Evolutionary conservation across 2,113 vertebrate species (phyloP).

Genomic region (Penelope pileata): DNA sequence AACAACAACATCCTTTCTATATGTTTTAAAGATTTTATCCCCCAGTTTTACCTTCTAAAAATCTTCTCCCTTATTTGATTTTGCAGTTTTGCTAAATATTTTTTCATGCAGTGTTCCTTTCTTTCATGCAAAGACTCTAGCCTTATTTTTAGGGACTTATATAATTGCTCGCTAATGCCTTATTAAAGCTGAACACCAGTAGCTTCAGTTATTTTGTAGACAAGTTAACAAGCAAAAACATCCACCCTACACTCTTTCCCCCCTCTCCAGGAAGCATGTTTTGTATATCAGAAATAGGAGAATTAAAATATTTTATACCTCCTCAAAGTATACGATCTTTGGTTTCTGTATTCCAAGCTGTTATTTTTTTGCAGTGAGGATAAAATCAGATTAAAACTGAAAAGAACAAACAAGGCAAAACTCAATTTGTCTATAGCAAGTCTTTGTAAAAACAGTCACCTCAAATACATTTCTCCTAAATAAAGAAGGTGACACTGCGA

Average conservation of each 20-base stretch:
- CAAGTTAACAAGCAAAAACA: conserved; percentile 42
- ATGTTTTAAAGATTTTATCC: not conserved
- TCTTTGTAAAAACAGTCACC: not conserved
- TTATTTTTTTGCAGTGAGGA: not conserved
- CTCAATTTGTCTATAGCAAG: not conserved
- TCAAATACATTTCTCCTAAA: not conserved
- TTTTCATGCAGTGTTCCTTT: not conserved
- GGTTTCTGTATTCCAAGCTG: not conserved
- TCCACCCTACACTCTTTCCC: not conserved
- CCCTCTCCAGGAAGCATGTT: not conserved
- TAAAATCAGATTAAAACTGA: not conserved
- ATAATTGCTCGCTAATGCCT: conserved; percentile 52
- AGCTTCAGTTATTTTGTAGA: conserved; percentile 44
- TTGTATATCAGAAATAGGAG: conserved; percentile 14
- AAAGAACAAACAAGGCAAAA: not conserved
- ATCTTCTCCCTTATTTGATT: not conserved
- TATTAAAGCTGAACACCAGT: conserved; percentile 64
- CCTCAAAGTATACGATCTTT: not conserved
- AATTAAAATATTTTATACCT: conserved; percentile 16
- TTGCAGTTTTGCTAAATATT: not conserved
- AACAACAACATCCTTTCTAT: not conserved
- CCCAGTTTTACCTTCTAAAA: not conserved
- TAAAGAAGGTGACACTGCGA: not conserved
- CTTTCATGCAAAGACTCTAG: not conserved
- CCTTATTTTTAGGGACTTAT: conserved; percentile 40